Evolutionary conservation across 1,140 invertebrate species (phyloP), one percentile per base, ranked within the genome.

Genomic region (Anastrepha ludens): DNA sequence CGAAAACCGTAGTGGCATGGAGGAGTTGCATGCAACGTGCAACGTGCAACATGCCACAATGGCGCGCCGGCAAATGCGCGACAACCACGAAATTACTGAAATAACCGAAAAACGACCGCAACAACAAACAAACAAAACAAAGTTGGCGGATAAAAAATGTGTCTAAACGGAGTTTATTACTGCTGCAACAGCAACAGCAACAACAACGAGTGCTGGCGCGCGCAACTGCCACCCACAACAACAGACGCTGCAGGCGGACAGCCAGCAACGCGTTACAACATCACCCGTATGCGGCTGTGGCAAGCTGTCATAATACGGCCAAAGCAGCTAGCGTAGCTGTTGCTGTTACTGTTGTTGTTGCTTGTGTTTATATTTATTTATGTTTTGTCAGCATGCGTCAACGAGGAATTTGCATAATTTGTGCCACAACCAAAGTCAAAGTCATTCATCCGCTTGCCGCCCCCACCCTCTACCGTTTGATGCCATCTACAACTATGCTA

Each of bases 361-460:
- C 58, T 62, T n/a, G 15, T 4, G 1, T 86, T 62, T 50, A 81
- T 81, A 41, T 81, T 81, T 81, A 81, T 50, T 81, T 81, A 81
- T 50, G 74, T 81, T 81, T 81, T 81, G 74, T 81, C 85, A 86
- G 20, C 60, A 64, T 62, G 64, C 60, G 60, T 87, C 64, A 62
- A 50, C 60, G 44, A 47, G 62, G 64, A 67, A 87, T 87, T 87
- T 87, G 86, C 86, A 87, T 87, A 87, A 87, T 87, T 87, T 87
- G 86, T 87, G 86, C 86, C 86, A 87, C 55, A 60, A 44, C 59
- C 85, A 86, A 87, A 87, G 86, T 87, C 86, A 87, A 64, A 87
- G 60, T 87, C 86, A 64, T 67, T 67, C 55, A 86, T 41, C 15
- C 20, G 85, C 39, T 6, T 86, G n/a, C 3, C 29, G 50, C 6